Evolutionary conservation across 1,140 invertebrate species (phyloP), one percentile per base, ranked within the genome.

Genomic region (Camponotus vicinus): DNA sequence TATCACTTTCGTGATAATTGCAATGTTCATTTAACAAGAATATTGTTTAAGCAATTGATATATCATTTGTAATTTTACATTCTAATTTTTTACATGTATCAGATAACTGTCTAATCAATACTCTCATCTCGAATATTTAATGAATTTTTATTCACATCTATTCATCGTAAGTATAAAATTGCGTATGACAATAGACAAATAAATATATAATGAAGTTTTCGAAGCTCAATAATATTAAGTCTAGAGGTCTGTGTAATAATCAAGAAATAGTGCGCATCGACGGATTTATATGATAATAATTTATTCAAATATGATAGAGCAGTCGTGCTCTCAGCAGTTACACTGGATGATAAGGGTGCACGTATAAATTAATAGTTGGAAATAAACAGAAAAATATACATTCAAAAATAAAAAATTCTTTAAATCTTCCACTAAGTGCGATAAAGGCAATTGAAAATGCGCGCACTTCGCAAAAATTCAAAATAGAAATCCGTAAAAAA

Each of bases 211-310:
- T 11, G 42, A 86, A 49, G 27, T 89, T 59, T 55, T 61, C 69
- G 83, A 89, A 79, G 82, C 32, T 57, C 15, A 89, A 82, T 86
- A 69, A 63, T 55, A 59, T 45, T 70, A 11, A 66, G 3, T 21
- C 21, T 63, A 70, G 52, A 52, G 69, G 69, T 32, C 32, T 57
- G 77, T 76, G 18, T 73, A 83, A 83, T 76, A 80, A 89, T 49
- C 40, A 70, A 59, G 87, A 66, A 15, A 34, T 89, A 63, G 75
- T 83, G 73, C 76, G 85, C 70, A 45, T 88, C 49, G 9, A 70
- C 79, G 88, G 27, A 85, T 45, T 90, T 88, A 87, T 92, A 91
- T 89, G 87, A 90, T 92, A 93, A 93, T 93, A 92, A 92, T 93
- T 93, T 93, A 92, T 92, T 93, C 90, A 92, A 92, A 92, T 87